Evolutionary conservation across 1,140 invertebrate species (phyloP), one percentile per base, ranked within the genome.

Genomic region (Nasonia longicornis): DNA sequence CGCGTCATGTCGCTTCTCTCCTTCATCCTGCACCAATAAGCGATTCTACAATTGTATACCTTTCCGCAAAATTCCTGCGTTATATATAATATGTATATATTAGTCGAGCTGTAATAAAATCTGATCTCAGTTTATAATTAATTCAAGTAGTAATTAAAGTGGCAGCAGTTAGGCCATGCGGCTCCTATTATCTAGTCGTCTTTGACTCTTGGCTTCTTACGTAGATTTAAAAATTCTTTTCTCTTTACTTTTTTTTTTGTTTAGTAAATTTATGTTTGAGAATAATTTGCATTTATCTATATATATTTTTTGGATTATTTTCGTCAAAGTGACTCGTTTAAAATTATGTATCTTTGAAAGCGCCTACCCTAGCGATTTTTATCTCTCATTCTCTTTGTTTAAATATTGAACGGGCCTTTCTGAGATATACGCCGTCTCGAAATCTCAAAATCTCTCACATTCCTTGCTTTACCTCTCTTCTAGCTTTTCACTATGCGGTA

Each of bases 101-200:
- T 26, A 88, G 83, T 90, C 86, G 87, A 89, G 86, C 87, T 89
- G 86, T 90, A 89, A 89, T 89, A 89, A 91, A 90, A 87, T 90
- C 82, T 80, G 63, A 83, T 83, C 74, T 31, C 48, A 78, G 80
- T 77, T 79, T 89, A 86, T 87, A 86, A 88, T 89, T 89, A 89
- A 88, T 87, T 85, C 85, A 88, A 88, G 88, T 89, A 89, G 86
- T 90, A 71, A 72, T 77, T 48, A 81, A 89, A 90, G 88, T 90
- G 89, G 89, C 88, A 90, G 90, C 90, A 90, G 84, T 90, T 91
- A 90, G 89, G 90, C 90, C 89, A 90, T 91, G 88, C 89, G 88
- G 88, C 90, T 89, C 85, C 89, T 91, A 82, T 90, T 83, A 86
- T 86, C 87, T 90, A 89, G 84, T 89, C 88, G 79, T 89, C 86